These are phyloP conservation scores for Bos taurus DNA, from an alignment of 2,113 vertebrate species.

Conservation along the genomic window DNA sequence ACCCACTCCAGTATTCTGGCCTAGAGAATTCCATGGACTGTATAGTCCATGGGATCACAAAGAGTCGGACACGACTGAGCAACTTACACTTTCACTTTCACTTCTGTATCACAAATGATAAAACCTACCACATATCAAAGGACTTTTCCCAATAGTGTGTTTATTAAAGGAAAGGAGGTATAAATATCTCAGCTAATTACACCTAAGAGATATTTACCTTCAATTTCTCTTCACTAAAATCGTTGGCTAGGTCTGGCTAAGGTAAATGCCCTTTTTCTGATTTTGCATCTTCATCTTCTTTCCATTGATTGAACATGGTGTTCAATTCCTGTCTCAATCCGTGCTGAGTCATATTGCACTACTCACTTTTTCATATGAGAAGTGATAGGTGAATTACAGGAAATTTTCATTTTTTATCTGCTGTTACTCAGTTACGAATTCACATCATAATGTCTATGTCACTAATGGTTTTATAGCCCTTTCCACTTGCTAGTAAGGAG, in stretches of 20 bases:
- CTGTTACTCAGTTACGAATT: not conserved
- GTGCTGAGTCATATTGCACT: not conserved
- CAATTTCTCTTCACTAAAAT: not conserved
- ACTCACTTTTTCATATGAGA: not conserved
- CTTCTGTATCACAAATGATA: slow-evolving; percentile 4
- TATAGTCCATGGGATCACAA: not conserved
- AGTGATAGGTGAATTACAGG: not conserved
- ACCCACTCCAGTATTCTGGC: not conserved
- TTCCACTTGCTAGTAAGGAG: not conserved
- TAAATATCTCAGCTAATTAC: slow-evolving; percentile 9
- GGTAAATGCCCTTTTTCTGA: not conserved
- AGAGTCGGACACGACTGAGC: not conserved
- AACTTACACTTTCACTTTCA: not conserved
- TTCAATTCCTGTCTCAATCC: not conserved
- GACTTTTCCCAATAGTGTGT: not conserved
- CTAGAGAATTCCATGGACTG: not conserved
- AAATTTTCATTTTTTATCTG: slow-evolving; percentile 15
- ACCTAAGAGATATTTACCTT: not conserved
- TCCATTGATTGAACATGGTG: not conserved
- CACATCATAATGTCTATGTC: not conserved
- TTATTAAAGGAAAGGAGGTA: slow-evolving; percentile 7
- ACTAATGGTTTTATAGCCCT: not conserved
- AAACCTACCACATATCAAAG: slow-evolving; percentile 18
- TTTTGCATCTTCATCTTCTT: slow-evolving; percentile 14
- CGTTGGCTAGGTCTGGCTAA: not conserved